Base-by-base conservation (phyloP, 2,797 vertebrate species). In the Rhinoraja longicauda region DNA sequence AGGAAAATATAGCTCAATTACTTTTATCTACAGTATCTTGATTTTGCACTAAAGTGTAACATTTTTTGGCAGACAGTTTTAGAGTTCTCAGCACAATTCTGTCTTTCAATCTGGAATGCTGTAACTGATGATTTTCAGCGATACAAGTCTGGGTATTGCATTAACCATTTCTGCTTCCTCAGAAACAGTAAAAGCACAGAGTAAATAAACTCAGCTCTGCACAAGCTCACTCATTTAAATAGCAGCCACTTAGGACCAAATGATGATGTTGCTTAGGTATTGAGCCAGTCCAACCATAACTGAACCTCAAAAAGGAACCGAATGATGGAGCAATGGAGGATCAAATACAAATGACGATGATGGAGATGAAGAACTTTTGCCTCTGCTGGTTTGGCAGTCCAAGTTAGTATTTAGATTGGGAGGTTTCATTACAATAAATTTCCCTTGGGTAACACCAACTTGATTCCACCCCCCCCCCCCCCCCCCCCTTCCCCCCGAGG, bases 11-110 rank as follows among this genome's bases (percentile, higher is more conserved):
- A 21, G 9, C 62, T 21, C 59, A 67, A 88, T 88, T 64, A 88
- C 15, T 88, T 88, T 36, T 64, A 88, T 88, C 59, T 67, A 10
- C n/a, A 36, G 17, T 32, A 67, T 88, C 59, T 88, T 88, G 59
- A 64, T 36, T 21, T 21, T 32, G 62, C n/a, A 32, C n/a, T 32
- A 36, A 19, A 64, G 84, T 19, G 21, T 3, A 21, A 88, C 13
- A 59, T 84, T 84, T 59, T n/a, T 64, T 88, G 59, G 59, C 59
- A 64, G 84, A 36, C 84, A 88, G 84, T 21, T 32, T 88, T 36
- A n/a, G 82, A 84, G 26, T n/a, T 59, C 59, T 26, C 59, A 88
- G n/a, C n/a, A 59, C 84, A 88, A 88, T 62, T 86, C n/a, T 88
- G 5, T 36, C 36, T 67, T 67, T 88, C 59, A 88, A 88, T n/a